phyloP scores from a whole-genome alignment of 2,888 invertebrate species.

The Eudemis profundana region DNA sequence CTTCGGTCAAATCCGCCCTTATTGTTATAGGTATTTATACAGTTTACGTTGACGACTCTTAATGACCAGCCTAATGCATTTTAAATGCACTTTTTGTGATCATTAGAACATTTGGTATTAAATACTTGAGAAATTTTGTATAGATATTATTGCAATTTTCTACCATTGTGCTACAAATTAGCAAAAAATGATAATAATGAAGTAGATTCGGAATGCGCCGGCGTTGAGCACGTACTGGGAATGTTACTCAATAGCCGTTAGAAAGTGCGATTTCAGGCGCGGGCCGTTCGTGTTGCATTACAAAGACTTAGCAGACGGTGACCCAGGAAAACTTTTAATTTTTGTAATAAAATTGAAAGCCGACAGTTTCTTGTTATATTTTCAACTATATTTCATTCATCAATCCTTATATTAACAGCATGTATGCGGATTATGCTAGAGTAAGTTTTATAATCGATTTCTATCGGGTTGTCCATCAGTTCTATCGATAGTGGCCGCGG shows the following conservation, averaged over 20 bases:
- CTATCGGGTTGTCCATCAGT: too few relatives aligned
- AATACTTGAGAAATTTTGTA: conserved; percentile 15
- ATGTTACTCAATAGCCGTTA: conserved; percentile 73
- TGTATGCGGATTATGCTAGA: conserved; percentile 2
- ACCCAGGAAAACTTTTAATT: conserved; percentile 42
- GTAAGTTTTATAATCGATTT: background rate
- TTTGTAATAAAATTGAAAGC: conserved; percentile 37
- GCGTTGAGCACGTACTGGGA: conserved; percentile 58
- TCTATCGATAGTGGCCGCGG: too few relatives aligned
- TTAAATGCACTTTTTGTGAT: conserved; percentile 24
- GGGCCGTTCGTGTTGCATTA: conserved; percentile 68
- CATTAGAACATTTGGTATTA: conserved; percentile 6
- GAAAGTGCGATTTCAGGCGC: conserved; percentile 73
- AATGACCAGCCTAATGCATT: conserved; percentile 25
- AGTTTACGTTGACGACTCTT: conserved; percentile 53
- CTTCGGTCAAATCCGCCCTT: background rate
- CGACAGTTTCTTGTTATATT: background rate
- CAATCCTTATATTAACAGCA: background rate
- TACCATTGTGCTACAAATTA: conserved; percentile 44
- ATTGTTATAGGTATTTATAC: conserved; percentile 46
- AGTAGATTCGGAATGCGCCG: conserved; percentile 60
- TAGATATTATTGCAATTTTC: conserved; percentile 23
- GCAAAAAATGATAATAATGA: conserved; percentile 51
- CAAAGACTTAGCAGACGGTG: conserved; percentile 55
- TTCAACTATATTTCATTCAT: background rate